These are phyloP conservation scores for Melolontha melolontha DNA, from an alignment of 2,888 invertebrate species.

Conservation along the genomic window DNA sequence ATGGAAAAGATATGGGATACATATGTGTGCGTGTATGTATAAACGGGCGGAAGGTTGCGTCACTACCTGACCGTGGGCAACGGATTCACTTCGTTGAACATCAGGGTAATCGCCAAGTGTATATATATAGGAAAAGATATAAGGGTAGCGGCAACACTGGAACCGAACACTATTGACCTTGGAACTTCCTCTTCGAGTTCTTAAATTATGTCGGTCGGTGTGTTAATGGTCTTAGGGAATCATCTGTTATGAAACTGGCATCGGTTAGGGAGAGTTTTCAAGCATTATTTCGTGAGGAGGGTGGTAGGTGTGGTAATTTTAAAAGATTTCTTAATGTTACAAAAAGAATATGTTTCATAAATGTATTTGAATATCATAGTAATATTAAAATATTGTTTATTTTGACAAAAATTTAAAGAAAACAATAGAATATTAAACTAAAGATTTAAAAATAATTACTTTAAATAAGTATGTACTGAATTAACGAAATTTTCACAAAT, in stretches of 20 bases:
- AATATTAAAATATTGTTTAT: too few species aligned
- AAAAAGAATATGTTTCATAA: too few species aligned
- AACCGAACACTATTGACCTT: slow-evolving; percentile 35
- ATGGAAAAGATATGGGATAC: slow-evolving; percentile 27
- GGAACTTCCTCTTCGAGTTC: slow-evolving; percentile 22
- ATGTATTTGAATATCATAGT: too few species aligned
- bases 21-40: not conserved
- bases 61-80: slow-evolving; percentile 48
- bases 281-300: too few species aligned
- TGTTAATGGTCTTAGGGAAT: slow-evolving; percentile 21
- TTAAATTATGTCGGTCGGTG: slow-evolving; percentile 35
- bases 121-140: slow-evolving; percentile 1
- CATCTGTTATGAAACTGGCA: slow-evolving; percentile 7
- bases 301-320: too few species aligned
- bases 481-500: too few species aligned
- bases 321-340: too few species aligned
- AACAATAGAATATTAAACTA: too few species aligned
- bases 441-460: too few species aligned
- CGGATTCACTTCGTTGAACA: slow-evolving; percentile 43
- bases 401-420: too few species aligned
- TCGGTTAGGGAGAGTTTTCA: too few species aligned
- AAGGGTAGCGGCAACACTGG: slow-evolving; percentile 38
- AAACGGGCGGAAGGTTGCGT: slow-evolving; percentile 45
- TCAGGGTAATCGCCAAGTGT: slow-evolving; percentile 19
- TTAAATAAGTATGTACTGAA: too few species aligned